phyloP scores from a whole-genome alignment of 2,888 invertebrate species.

The Eledone cirrhosa region DNA sequence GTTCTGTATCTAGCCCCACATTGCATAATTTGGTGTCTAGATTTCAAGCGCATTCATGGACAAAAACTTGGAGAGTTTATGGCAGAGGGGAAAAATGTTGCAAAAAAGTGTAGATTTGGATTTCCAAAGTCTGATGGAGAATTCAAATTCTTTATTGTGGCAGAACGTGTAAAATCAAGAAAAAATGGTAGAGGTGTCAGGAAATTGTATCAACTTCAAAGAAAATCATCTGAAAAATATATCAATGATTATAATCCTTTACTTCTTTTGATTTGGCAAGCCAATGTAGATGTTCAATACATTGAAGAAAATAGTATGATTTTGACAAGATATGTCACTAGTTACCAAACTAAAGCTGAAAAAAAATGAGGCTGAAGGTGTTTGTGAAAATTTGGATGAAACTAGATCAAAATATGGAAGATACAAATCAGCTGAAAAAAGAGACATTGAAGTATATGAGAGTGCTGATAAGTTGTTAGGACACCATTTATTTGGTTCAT shows the following conservation, averaged over 20 bases:
- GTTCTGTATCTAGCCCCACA: conserved; percentile 2
- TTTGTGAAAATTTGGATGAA: background rate
- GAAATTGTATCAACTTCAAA: too few relatives aligned
- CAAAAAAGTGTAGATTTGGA: background rate
- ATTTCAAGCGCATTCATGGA: background rate
- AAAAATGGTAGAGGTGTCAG: background rate
- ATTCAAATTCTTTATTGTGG: background rate
- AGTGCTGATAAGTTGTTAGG: background rate
- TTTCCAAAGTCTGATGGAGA: background rate
- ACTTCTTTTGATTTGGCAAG: too few relatives aligned
- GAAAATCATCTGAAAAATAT: too few relatives aligned
- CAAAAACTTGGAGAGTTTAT: background rate
- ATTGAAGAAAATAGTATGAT: too few relatives aligned
- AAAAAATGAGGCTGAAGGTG: conserved; percentile 1
- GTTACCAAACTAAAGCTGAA: background rate
- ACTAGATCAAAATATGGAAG: too few relatives aligned
- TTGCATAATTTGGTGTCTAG: conserved; percentile 2
- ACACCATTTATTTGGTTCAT: too few relatives aligned
- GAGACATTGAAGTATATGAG: background rate
- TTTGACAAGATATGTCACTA: background rate
- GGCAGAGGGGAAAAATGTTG: background rate
- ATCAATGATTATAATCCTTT: too few relatives aligned
- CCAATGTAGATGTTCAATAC: too few relatives aligned
- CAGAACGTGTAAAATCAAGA: background rate
- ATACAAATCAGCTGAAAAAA: too few relatives aligned